Percentiles rank a stretch among this genome's conserved stretches.
Conservation (phyloP, 2,113 vertebrate genomes). For the Otis tarda region DNA sequence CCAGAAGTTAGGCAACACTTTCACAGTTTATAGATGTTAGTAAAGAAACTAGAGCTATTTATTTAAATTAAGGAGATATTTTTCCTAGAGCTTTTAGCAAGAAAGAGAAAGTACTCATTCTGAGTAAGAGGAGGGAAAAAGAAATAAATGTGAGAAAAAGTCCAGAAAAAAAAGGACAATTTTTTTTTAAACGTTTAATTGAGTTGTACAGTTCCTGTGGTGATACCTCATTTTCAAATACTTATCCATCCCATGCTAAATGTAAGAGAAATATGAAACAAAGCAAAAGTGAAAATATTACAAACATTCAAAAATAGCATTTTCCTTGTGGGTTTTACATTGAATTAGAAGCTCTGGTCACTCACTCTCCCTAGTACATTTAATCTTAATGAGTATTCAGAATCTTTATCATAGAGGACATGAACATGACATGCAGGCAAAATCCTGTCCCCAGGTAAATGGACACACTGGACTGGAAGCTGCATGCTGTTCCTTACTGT, state of each 20-base stretch:
- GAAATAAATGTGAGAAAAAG: not conserved
- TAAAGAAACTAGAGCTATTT: not conserved
- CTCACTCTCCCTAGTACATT: not conserved
- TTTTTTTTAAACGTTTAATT: not conserved
- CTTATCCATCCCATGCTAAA: not conserved
- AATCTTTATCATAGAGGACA: not conserved
- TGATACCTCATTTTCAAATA: not conserved
- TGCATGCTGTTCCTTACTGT: not conserved
- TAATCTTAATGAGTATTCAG: not conserved
- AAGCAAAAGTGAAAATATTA: not conserved
- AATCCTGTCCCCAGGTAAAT: not conserved
- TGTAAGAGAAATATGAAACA: not conserved
- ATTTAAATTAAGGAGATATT: not conserved
- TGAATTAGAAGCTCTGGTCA: not conserved
- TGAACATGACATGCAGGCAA: accelerated
- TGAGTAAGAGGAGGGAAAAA: not conserved
- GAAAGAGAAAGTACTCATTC: not conserved
- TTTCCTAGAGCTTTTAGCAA: not conserved
- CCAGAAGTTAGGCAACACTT: not conserved
- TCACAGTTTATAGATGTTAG: not conserved
- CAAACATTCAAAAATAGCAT: accelerated
- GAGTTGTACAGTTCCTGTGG: not conserved
- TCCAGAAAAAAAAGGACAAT: not conserved
- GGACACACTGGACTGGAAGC: not conserved
- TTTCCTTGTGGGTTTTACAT: not conserved